Base-by-base conservation (phyloP, 1,140 invertebrate species). In the Macrotrachela quadricornifera region DNA sequence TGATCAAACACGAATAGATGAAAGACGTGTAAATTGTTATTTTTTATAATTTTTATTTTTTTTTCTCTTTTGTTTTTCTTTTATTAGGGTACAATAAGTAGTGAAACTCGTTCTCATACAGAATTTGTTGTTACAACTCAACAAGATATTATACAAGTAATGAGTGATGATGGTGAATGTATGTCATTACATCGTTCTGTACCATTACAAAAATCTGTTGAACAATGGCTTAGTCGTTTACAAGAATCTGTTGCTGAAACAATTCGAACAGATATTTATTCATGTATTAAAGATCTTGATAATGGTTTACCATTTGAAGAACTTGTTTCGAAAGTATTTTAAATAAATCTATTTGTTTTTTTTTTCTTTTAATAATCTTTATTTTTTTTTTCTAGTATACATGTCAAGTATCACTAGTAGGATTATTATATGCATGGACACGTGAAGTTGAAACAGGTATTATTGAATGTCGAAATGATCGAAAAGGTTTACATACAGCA, bases 361-460 rank as follows among this genome's bases (percentile, higher is more conserved):
- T 42, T 13, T 42, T 42, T 42, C 41, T 15, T 40, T 40, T 14
- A 40, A 40, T 40, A 10, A 10, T 40, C 39, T n/a, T n/a, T n/a
- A 40, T 40, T 40, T 40, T 40, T 40, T 14, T 40, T 40, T 10
- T 14, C 1, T 14, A 42, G 15, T 42, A 14, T 15, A 14, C 41
- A 42, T 42, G 41, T 42, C 41, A 42, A 13, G 15, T 42, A 13
- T 42, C 41, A 42, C 6, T 42, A 14, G 15, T 42, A 4, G 12
- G 63, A 12, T 59, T 68, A 60, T 52, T 68, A 45, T 67, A 62
- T 52, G 63, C 62, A 53, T 71, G 67, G 67, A 68, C 66, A 8
- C 59, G 58, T 50, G 69, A 71, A 52, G 64, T 64, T 61, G 67
- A 71, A 41, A 41, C 55, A 18, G 65, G 64, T 43, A 64, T 69